Percentiles rank a stretch among this genome's conserved stretches.
phyloP scores from a whole-genome alignment of 2,888 invertebrate genomes.

The Polylopha cassiicola region DNA sequence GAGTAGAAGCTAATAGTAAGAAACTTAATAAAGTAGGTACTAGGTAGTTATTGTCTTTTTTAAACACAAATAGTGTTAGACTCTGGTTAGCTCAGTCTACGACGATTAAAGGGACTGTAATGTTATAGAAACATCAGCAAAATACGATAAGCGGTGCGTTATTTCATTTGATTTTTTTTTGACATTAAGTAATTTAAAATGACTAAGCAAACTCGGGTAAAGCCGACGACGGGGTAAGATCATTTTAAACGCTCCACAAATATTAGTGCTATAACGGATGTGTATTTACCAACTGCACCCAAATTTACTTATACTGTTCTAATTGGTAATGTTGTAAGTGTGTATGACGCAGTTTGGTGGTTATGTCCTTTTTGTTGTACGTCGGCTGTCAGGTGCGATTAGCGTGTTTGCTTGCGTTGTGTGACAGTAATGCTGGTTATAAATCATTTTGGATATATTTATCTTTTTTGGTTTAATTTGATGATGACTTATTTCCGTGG shows the following conservation, averaged over 20 bases:
- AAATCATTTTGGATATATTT: slow-evolving; percentile 7
- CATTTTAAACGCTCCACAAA: slow-evolving; percentile 28
- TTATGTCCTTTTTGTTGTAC: slow-evolving; percentile 4
- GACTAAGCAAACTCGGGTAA: no score
- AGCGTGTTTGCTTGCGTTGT: slow-evolving; percentile 2
- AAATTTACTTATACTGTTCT: slow-evolving; percentile 31
- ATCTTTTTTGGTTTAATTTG: slow-evolving; percentile 1
- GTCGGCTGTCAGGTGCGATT: slow-evolving; percentile 6
- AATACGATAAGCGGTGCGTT: no score
- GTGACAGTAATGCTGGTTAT: slow-evolving; percentile 3
- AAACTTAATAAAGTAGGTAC: no score
- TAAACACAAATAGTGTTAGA: no score
- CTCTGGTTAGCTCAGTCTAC: no score
- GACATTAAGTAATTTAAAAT: no score
- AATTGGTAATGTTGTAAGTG: neutral
- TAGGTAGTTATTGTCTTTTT: no score
- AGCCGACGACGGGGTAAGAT: slow-evolving; percentile 28
- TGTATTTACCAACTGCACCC: slow-evolving; percentile 43
- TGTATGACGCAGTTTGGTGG: neutral
- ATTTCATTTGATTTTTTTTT: no score
- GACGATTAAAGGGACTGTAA: no score
- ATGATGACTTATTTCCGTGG: neutral
- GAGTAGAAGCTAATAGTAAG: no score
- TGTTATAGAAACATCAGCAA: no score
- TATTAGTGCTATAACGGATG: slow-evolving; percentile 28